Evolutionary conservation across 1,140 invertebrate genomes (phyloP).

Genomic region (Trinorchestia longiramus): DNA sequence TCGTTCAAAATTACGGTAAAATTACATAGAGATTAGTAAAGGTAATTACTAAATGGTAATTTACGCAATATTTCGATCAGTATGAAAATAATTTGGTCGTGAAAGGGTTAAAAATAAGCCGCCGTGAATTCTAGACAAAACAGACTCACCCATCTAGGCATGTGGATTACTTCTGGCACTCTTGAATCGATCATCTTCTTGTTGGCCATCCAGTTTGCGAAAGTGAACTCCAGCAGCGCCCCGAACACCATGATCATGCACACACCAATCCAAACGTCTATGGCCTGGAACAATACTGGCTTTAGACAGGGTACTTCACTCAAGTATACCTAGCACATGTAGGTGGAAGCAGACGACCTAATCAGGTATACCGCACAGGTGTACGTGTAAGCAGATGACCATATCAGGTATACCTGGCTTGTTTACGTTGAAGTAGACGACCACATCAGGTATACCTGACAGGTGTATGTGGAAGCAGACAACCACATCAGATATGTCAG

Average conservation of each 20-base stretch:
- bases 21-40: no score
- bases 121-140: no score
- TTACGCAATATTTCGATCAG: no score
- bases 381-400: no score
- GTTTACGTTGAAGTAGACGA: no score
- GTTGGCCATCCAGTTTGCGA: conserved; percentile 67
- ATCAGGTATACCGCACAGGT: no score
- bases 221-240: conserved; percentile 68
- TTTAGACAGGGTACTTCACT: not conserved
- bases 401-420: no score
- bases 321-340: not conserved
- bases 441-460: not conserved
- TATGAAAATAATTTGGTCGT: no score
- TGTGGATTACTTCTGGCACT: not conserved
- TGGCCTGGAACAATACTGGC: conserved; percentile 60
- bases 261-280: conserved; percentile 68
- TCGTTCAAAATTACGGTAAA: no score
- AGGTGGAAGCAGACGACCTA: not conserved
- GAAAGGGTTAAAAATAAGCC: no score
- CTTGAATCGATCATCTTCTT: conserved; percentile 59
- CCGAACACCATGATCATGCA: conserved; percentile 69
- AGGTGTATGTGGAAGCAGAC: not conserved
- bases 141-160: not conserved
- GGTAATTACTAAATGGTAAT: no score
- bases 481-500: no score